phyloP scores from a whole-genome alignment of 2,888 invertebrate genomes.

The Seladonia tumulorum region DNA sequence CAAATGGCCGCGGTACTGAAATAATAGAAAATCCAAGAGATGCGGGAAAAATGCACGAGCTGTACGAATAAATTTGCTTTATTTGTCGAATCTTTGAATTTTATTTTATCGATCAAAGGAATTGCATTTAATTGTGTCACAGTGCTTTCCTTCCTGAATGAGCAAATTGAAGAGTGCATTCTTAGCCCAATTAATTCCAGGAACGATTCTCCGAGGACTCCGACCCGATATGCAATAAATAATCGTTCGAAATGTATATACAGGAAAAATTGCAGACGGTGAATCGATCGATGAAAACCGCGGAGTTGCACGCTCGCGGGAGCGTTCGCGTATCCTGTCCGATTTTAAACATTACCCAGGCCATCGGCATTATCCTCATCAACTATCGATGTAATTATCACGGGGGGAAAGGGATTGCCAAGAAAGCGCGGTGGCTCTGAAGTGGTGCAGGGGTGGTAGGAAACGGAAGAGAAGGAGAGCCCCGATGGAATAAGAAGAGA shows the following conservation, averaged over 20 bases:
- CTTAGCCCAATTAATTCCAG: too few species aligned
- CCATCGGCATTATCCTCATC: slow-evolving; percentile 44
- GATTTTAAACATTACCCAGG: slow-evolving; percentile 39
- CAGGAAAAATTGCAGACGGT: neutral
- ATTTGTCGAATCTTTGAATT: neutral
- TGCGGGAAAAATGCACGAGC: too few species aligned
- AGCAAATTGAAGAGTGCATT: too few species aligned
- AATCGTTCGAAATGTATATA: too few species aligned
- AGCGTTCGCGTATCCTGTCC: neutral
- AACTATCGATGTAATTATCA: slow-evolving; percentile 46
- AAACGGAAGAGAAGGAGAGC: slow-evolving; percentile 30
- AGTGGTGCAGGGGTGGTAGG: neutral
- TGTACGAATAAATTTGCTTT: neutral
- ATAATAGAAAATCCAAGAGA: too few species aligned
- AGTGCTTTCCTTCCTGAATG: too few species aligned
- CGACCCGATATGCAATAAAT: too few species aligned
- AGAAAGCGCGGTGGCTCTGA: slow-evolving; percentile 18
- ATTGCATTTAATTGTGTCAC: neutral
- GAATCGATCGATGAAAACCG: neutral
- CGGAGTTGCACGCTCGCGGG: too few species aligned
- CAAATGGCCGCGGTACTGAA: too few species aligned
- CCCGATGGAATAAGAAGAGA: slow-evolving; percentile 42
- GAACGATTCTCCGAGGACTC: too few species aligned
- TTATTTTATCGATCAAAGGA: neutral
- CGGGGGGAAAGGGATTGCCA: slow-evolving; percentile 12